Base-by-base conservation (phyloP, 2,888 invertebrate species). In the Ctena decussata region DNA sequence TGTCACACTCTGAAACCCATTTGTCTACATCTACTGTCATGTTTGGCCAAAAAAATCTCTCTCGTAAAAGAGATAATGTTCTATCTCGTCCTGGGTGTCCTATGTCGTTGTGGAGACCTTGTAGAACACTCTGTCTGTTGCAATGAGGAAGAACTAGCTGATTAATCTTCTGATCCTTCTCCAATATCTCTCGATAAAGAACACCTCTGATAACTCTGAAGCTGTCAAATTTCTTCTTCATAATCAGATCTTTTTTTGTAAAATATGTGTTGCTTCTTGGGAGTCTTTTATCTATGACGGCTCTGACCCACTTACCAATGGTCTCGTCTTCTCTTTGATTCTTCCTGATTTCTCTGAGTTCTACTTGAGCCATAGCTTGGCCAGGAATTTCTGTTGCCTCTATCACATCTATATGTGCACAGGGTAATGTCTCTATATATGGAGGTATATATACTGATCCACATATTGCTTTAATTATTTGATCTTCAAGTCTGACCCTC, bases 1-100 rank as follows among this genome's bases (percentile, higher is more conserved):
- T 37, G 5, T 77, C 53, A 77, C 82, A 80, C 6, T 39, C 49
- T 1, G 15, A 18, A 0, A 82, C 41, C 76, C 77, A 80, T 0
- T 74, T 35, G 5, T 82, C 81, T 5, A 70, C 35, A 35, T 78
- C 77, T 41, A 41, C 41, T 41, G 53, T 53, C 11, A 11, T 15
- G 21, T 11, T n/a, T n/a, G 53, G 53, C 53, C 53, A 53, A 53
- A 12, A 53, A 53, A 53, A 53, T 53, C 53, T 53, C n/a, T 53
- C 53, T 60, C 30, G 6, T 5, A 30, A 6, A 12, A 60, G 18
- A 12, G 60, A 60, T 8, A 60, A 27, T 8, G 30, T 60, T 12
- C 60, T 5, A 2, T 60, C 60, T 30, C 18, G 5, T 12, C 60
- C 60, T 27, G 24, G 60, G 6, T 60, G 60, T 18, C 60, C 60